phyloP scores from a whole-genome alignment of 2,797 vertebrate genomes.

The Scomberomorus guttatus region DNA sequence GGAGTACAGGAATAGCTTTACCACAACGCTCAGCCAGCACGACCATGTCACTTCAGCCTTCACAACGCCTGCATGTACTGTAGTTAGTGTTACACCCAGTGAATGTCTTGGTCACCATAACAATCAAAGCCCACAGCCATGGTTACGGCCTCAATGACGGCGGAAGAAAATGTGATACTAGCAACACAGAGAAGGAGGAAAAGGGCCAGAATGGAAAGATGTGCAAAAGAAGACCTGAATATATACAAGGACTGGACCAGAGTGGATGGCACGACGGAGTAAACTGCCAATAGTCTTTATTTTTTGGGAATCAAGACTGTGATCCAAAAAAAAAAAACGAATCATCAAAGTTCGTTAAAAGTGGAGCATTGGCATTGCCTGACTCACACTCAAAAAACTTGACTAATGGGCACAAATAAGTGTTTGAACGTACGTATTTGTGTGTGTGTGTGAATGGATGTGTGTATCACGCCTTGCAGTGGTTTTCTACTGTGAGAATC shows the following conservation, averaged over 20 bases:
- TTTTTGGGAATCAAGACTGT: too few species aligned
- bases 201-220: background rate
- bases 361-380: conserved; percentile 7
- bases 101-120: too few species aligned
- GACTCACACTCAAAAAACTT: conserved; percentile 26
- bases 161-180: background rate
- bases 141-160: too few species aligned
- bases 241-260: background rate
- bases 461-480: conserved; percentile 8
- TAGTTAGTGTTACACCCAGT: too few species aligned
- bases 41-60: too few species aligned
- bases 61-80: too few species aligned
- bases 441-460: conserved; percentile 18
- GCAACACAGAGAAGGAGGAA: background rate
- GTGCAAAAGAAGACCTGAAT: background rate
- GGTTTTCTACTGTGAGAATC: conserved; percentile 23
- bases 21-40: too few species aligned
- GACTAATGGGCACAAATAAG: conserved; percentile 33
- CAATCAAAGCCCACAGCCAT: too few species aligned
- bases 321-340: too few species aligned
- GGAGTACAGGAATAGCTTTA: too few species aligned
- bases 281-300: too few species aligned
- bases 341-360: background rate
- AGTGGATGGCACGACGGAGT: background rate
- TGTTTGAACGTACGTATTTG: background rate